A percentile compares a stretch with the other conserved stretches of the same genome.
These are phyloP conservation scores for Ornithorhynchus anatinus DNA, from an alignment of 2,113 vertebrate species.

Conservation along the genomic window DNA sequence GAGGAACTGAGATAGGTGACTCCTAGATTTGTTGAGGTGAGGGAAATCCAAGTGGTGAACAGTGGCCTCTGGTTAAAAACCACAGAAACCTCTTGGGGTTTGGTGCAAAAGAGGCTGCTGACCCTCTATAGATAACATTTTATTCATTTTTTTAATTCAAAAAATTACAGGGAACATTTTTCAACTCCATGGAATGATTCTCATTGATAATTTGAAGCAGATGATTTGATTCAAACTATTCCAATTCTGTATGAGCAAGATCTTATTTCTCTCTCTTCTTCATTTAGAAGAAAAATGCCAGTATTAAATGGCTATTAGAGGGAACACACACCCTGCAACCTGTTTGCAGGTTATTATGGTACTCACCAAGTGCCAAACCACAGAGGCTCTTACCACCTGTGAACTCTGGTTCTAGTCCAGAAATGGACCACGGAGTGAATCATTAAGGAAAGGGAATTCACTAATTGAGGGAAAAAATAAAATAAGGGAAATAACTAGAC, in stretches of 20 bases:
- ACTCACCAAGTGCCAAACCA: background rate
- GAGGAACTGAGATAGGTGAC: too few relatives aligned
- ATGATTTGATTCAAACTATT: too few relatives aligned
- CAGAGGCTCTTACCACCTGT: background rate
- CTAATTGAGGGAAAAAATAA: background rate
- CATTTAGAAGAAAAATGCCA: background rate
- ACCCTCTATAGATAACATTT: too few relatives aligned
- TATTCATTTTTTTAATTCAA: too few relatives aligned
- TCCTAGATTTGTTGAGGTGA: too few relatives aligned
- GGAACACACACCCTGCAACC: background rate
- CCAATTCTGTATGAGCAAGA: background rate
- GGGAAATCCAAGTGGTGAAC: too few relatives aligned
- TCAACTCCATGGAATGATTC: too few relatives aligned
- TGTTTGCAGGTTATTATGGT: background rate
- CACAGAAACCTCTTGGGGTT: too few relatives aligned
- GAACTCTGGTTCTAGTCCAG: background rate
- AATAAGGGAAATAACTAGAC: background rate
- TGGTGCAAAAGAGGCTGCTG: too few relatives aligned
- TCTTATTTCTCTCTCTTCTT: background rate
- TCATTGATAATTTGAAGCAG: too few relatives aligned
- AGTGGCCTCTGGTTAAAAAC: too few relatives aligned
- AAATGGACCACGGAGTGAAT: background rate
- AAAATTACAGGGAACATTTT: too few relatives aligned
- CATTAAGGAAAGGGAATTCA: background rate
- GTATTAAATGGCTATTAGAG: conserved; percentile 1